These are phyloP conservation scores for Agonum fuliginosum DNA, from an alignment of 2,888 invertebrate species.

Conservation along the genomic window DNA sequence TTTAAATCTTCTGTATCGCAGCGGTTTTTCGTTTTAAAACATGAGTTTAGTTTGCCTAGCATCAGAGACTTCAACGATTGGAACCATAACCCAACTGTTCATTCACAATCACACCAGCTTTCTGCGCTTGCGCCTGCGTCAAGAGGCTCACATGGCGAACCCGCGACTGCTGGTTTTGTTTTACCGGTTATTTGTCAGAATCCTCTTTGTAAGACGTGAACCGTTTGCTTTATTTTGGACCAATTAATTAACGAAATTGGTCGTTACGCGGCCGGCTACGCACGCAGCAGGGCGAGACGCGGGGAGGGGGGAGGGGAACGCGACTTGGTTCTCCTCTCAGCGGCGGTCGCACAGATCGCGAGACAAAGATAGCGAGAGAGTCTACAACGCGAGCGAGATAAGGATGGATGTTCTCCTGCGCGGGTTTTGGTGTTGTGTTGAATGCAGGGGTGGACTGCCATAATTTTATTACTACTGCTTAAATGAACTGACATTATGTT, in stretches of 20 bases:
- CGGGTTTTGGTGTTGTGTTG: conserved; percentile 2
- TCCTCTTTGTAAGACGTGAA: conserved; percentile 22
- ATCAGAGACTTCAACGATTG: not conserved
- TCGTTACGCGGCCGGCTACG: conserved; percentile 50
- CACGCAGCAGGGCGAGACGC: conserved; percentile 18
- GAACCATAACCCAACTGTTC: not conserved
- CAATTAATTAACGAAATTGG: conserved; percentile 60
- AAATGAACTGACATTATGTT: too few relatives aligned
- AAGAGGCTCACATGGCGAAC: conserved; percentile 5
- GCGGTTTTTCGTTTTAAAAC: too few relatives aligned
- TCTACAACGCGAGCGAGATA: not conserved
- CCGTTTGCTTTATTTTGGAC: conserved; percentile 58
- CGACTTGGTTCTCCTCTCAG: conserved; percentile 6
- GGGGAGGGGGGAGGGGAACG: not conserved
- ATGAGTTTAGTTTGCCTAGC: too few relatives aligned
- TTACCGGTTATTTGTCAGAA: conserved; percentile 55
- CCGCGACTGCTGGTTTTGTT: conserved; percentile 24
- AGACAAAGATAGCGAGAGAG: conserved; percentile 19
- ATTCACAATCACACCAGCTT: not conserved
- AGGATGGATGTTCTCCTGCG: conserved; percentile 2
- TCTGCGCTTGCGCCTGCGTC: not conserved
- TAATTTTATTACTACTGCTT: too few relatives aligned
- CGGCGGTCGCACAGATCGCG: conserved; percentile 45
- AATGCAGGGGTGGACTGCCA: conserved; percentile 9
- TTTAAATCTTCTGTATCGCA: too few relatives aligned